These are phyloP conservation scores for Mesocentrotus franciscanus DNA, from an alignment of 53 echinoderm and acorn worm genomes.

Conservation along the genomic window DNA sequence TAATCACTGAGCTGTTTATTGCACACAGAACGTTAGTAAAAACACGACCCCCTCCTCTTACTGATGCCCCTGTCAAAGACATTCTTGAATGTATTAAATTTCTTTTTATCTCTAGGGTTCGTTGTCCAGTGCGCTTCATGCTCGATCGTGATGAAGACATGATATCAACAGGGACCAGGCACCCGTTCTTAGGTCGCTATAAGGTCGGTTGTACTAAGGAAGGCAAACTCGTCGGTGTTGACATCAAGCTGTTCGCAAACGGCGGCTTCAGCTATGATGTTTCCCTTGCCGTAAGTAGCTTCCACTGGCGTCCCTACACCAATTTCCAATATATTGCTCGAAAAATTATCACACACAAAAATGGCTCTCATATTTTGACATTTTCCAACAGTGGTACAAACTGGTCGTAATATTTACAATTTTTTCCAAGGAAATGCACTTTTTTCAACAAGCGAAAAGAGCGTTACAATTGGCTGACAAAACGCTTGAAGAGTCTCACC, in stretches of 20 bases:
- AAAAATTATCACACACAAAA: no score
- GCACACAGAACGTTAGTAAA: no score
- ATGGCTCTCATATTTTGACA: no score
- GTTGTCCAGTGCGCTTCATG: conserved; percentile 79
- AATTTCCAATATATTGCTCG: neutral
- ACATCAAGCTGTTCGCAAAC: conserved; percentile 76
- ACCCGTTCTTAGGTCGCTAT: conserved; percentile 81
- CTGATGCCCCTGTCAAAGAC: no score
- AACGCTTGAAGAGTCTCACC: no score
- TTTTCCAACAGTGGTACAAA: no score
- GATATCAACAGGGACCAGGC: conserved; percentile 73
- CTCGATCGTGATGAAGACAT: conserved; percentile 93
- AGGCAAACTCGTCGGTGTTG: conserved; percentile 74
- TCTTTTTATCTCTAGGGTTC: conserved; percentile 51
- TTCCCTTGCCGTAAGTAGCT: conserved; percentile 71
- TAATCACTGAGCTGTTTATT: no score
- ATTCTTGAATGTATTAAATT: neutral
- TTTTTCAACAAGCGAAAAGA: no score
- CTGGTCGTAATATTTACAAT: no score
- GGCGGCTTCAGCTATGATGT: conserved; percentile 72
- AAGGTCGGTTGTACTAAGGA: conserved; percentile 83
- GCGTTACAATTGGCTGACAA: no score
- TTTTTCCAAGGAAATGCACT: no score
- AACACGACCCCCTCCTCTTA: no score
- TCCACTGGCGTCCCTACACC: neutral